Percentiles rank a stretch among this genome's conserved stretches.
These are phyloP conservation scores for Drosophila busckii DNA, from an alignment of 1,140 invertebrate genomes.

Conservation along the genomic window DNA sequence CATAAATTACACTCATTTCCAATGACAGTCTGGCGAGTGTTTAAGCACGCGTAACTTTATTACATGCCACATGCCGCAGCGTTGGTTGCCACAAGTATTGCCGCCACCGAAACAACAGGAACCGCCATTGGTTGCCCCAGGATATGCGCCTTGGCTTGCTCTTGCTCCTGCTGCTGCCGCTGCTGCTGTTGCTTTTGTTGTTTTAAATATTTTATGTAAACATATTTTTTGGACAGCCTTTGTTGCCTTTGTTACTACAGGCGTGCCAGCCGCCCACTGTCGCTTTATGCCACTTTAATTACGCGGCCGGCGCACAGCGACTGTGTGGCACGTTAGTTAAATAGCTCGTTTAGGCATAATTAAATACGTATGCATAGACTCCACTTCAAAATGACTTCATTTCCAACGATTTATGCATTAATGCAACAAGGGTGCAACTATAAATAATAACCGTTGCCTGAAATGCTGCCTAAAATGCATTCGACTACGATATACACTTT, in stretches of 20 bases:
- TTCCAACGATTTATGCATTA: conserved; percentile 8
- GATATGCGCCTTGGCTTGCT: conserved; percentile 14
- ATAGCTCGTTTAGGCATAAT: conserved; percentile 72
- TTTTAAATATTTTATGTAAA: conserved; percentile 73
- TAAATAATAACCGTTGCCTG: no score
- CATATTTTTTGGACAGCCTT: conserved; percentile 39
- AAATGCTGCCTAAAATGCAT: no score
- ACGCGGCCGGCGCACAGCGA: conserved; percentile 26
- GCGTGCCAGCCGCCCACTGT: not conserved
- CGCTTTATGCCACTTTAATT: conserved; percentile 56
- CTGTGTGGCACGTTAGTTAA: conserved; percentile 55
- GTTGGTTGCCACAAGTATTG: conserved; percentile 8
- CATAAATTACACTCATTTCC: conserved; percentile 46
- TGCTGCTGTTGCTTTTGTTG: no score
- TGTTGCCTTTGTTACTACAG: not conserved
- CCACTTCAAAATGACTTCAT: no score
- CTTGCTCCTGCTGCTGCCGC: conserved; percentile 23
- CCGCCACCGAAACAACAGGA: conserved; percentile 8
- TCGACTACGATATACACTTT: no score
- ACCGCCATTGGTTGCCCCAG: conserved; percentile 11
- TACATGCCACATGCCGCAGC: conserved; percentile 46
- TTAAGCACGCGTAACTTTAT: conserved; percentile 62
- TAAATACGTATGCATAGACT: conserved; percentile 28
- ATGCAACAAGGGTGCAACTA: conserved; percentile 18
- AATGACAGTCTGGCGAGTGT: conserved; percentile 41